These are phyloP conservation scores for Apotomis capreana DNA, from an alignment of 2,888 invertebrate genomes.

Conservation along the genomic window DNA sequence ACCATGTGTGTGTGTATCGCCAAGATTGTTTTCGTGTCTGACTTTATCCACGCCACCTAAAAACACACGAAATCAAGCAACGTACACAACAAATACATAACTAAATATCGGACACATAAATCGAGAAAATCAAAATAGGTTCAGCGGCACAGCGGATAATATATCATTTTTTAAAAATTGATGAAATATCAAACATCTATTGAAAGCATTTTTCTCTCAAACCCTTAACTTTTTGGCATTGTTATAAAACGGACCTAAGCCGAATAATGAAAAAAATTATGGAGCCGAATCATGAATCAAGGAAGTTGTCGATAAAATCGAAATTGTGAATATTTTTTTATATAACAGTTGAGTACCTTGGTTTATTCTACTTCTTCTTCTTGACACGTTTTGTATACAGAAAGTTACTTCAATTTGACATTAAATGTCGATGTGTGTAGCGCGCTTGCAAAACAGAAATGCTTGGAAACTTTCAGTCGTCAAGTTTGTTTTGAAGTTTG, in stretches of 20 bases:
- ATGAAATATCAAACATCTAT: too few species aligned
- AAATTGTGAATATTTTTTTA: neutral
- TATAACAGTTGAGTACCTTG: neutral
- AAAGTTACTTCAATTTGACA: constrained; percentile 13
- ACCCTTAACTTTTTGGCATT: too few species aligned
- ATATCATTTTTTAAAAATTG: too few species aligned
- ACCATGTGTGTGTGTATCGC: constrained; percentile 96
- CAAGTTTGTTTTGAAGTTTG: constrained; percentile 21
- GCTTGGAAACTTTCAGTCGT: constrained; percentile 12
- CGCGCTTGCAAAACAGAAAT: constrained; percentile 25
- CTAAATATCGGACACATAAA: too few species aligned
- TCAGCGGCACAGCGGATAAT: too few species aligned
- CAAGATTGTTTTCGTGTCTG: constrained; percentile 93
- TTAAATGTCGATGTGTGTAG: constrained; percentile 15
- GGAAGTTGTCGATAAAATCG: too few species aligned
- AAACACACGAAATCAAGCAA: constrained; percentile 13
- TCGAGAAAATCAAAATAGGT: too few species aligned
- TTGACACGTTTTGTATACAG: constrained; percentile 12
- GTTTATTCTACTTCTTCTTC: neutral
- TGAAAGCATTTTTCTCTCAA: too few species aligned
- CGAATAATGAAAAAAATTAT: too few species aligned
- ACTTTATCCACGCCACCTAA: constrained; percentile 96
- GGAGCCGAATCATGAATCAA: too few species aligned
- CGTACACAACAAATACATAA: too few species aligned
- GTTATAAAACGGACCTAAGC: too few species aligned